phyloP scores from a whole-genome alignment of 1,140 invertebrate species.

The Macrobrachium nipponense region DNA sequence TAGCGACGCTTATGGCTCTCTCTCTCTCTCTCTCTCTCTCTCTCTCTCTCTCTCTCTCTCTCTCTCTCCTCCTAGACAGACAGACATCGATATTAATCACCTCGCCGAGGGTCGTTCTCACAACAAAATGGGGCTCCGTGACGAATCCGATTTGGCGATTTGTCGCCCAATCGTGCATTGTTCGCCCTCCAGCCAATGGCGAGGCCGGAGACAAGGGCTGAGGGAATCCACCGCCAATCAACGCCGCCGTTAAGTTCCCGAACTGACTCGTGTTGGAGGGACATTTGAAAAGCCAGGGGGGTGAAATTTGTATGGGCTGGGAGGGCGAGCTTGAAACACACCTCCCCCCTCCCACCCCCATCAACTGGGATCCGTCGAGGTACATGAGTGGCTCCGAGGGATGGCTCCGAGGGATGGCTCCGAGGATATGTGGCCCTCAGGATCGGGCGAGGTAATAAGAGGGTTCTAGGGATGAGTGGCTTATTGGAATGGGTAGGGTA shows the following conservation, averaged over 20 bases:
- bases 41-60: too few species aligned
- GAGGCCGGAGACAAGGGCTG: neutral
- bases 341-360: too few species aligned
- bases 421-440: too few species aligned
- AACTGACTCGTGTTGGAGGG: neutral
- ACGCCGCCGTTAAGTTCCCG: neutral
- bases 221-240: neutral
- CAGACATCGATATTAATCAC: conserved; percentile 40
- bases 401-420: too few species aligned
- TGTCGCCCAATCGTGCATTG: conserved; percentile 37
- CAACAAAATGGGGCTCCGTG: conserved; percentile 45
- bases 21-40: conserved; percentile 1
- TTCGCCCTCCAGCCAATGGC: conserved; percentile 9
- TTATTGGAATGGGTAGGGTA: too few species aligned
- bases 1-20: neutral
- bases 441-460: too few species aligned
- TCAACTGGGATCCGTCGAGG: too few species aligned
- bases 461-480: too few species aligned
- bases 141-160: conserved; percentile 46
- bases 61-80: neutral
- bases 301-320: too few species aligned
- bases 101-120: conserved; percentile 6
- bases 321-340: too few species aligned
- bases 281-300: too few species aligned
- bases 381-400: too few species aligned